These are phyloP conservation scores for Scaptomyza reducta DNA, from an alignment of 2,888 invertebrate genomes.

Conservation along the genomic window DNA sequence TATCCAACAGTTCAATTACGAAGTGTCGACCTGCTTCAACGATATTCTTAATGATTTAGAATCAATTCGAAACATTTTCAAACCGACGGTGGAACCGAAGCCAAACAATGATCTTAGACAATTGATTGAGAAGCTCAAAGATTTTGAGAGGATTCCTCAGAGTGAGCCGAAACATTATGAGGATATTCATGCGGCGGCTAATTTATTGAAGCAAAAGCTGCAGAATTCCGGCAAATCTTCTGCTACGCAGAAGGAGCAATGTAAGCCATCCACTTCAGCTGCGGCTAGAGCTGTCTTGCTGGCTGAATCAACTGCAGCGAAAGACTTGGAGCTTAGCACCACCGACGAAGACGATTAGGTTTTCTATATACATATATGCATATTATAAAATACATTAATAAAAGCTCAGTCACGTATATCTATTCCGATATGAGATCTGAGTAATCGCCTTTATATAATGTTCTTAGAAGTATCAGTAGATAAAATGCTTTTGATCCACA, in stretches of 20 bases:
- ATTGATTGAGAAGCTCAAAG: not conserved
- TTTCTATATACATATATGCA: too few species aligned
- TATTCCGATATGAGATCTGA: too few species aligned
- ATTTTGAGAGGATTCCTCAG: conserved; percentile 6
- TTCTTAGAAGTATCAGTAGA: too few species aligned
- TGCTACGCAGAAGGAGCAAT: not conserved
- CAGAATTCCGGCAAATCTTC: not conserved
- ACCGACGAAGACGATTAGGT: not conserved
- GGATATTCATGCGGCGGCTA: not conserved
- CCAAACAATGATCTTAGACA: too few species aligned
- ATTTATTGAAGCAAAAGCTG: conserved; percentile 23
- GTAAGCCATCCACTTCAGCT: not conserved
- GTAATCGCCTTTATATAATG: too few species aligned
- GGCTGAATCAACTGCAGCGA: not conserved
- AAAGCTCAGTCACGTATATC: too few species aligned
- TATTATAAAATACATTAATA: too few species aligned
- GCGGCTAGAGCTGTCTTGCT: too few species aligned
- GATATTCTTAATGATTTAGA: not conserved
- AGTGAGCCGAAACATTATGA: not conserved
- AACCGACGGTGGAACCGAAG: not conserved
- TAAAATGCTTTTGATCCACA: not conserved
- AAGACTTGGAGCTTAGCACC: not conserved
- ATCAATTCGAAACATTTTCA: not conserved
- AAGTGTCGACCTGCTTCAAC: not conserved
- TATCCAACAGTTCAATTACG: not conserved